Evolutionary conservation across 2,888 invertebrate species (phyloP).

Genomic region (Anagyrus pseudococci): DNA sequence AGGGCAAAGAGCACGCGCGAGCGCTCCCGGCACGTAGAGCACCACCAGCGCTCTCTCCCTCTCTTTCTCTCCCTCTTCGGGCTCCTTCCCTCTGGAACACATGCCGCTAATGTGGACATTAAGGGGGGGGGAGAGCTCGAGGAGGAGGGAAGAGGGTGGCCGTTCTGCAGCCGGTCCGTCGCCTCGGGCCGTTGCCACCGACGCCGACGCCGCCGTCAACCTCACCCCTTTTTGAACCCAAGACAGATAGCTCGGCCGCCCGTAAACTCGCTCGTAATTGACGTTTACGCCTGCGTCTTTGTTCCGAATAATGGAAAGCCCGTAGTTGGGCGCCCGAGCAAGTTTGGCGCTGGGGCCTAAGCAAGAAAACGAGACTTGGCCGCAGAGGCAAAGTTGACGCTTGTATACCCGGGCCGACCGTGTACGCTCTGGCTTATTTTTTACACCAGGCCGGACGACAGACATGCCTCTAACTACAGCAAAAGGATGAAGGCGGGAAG

Average conservation of each 20-base stretch:
- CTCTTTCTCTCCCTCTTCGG: no score
- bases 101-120: conserved; percentile 57
- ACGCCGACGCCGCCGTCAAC: neutral
- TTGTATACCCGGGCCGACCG: no score
- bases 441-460: no score
- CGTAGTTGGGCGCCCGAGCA: no score
- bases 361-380: neutral
- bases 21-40: no score
- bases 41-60: no score
- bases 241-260: conserved; percentile 27
- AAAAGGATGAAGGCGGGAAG: neutral
- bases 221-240: conserved; percentile 23
- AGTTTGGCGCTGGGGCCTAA: no score
- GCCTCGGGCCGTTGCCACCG: conserved; percentile 28
- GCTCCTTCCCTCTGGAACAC: no score
- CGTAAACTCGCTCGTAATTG: conserved; percentile 34
- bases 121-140: conserved; percentile 39
- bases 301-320: conserved; percentile 27
- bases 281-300: conserved; percentile 34
- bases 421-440: no score
- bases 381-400: neutral
- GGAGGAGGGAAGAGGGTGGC: no score
- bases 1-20: no score
- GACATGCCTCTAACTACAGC: no score
- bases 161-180: conserved; percentile 28